Evolutionary conservation across 2,888 invertebrate genomes (phyloP), one percentile per base, ranked within the genome.

Genomic region (Apomyelois bistriatella): DNA sequence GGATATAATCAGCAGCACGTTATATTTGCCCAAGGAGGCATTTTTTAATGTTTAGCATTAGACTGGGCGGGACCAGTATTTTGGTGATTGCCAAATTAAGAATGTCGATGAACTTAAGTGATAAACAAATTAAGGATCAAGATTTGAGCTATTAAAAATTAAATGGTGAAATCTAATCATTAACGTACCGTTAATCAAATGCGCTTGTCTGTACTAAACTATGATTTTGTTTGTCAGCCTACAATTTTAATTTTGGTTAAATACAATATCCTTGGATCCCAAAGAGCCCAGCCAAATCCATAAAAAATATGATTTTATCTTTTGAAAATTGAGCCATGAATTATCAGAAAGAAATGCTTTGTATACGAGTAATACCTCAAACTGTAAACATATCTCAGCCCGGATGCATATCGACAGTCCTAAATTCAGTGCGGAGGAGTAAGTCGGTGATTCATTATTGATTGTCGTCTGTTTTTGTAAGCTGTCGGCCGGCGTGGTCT

Each of bases 391-490:
- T n/a, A n/a, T 22, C 5, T 22, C 22, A 2, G 32, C 10, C 10
- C 9, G 1, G 16, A 16, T 16, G 47, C 38, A 15, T 41, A 55
- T 54, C 32, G 54, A 38, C 12, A 38, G 49, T 5, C 22, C 35
- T 50, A 35, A 54, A 48, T 58, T 54, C 53, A 50, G 36, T 52
- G 48, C 22, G 54, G 52, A 50, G 36, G 37, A 52, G 52, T 38
- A 12, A 10, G n/a, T 43, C 53, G 50, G 63, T 82, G 80, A 82
- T 65, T 79, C 76, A 81, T 64, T 76, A 70, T 81, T 82, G 76
- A 74, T 77, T 76, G 75, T 69, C 57, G 62, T 60, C 62, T 75
- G 74, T 79, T 76, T 72, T 73, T 66, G 64, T 73, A 71, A 70
- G 73, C 68, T 67, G 60, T 59, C 66, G 62, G 58, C 62, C 50